Percentiles rank a stretch among this genome's conserved stretches.
Evolutionary conservation across 2,113 vertebrate species (phyloP).

Genomic region (Alosa alosa): DNA sequence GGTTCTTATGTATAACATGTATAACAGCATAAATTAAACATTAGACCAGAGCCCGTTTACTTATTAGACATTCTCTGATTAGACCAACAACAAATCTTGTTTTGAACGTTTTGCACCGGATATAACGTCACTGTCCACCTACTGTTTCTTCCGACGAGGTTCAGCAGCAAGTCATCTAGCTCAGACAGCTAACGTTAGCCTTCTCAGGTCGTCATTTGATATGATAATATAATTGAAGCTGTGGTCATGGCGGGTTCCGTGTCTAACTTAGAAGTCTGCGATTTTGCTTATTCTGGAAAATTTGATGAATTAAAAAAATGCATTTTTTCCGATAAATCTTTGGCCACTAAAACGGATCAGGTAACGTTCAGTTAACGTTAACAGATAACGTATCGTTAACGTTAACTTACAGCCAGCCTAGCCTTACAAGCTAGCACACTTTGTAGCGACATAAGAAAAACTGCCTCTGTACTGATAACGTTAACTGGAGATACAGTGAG

Average conservation of each 20-base stretch:
- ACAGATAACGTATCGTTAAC: neutral
- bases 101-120: constrained; percentile 16
- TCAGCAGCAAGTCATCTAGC: neutral
- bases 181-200: neutral
- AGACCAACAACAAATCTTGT: neutral
- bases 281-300: constrained; percentile 83
- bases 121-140: neutral
- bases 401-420: neutral
- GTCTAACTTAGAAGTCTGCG: constrained; percentile 85
- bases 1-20: neutral
- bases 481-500: neutral
- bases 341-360: constrained; percentile 85
- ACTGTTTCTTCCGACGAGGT: neutral
- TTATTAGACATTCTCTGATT: too few species aligned
- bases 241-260: constrained; percentile 76
- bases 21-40: neutral
- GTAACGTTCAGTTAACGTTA: constrained; percentile 58
- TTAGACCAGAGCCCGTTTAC: neutral
- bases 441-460: neutral
- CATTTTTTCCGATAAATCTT: constrained; percentile 76
- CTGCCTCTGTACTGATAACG: neutral
- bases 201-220: neutral
- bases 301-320: constrained; percentile 78
- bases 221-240: neutral
- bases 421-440: neutral